Evolutionary conservation across 2,888 invertebrate genomes (phyloP).

Genomic region (Leucophenga montana): DNA sequence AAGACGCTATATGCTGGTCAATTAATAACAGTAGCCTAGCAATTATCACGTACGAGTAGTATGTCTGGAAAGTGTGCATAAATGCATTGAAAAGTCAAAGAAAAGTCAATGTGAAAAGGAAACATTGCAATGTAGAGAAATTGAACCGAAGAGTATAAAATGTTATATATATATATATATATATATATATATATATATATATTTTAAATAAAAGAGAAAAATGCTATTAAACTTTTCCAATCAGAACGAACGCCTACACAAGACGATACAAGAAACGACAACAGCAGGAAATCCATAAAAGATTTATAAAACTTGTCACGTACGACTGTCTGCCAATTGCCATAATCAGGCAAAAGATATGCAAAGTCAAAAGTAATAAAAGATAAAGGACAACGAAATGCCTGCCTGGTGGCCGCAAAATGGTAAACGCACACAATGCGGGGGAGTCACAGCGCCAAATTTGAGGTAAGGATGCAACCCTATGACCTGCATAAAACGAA

Average conservation of each 20-base stretch:
- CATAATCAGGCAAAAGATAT: constrained; percentile 24
- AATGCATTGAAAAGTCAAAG: constrained; percentile 10
- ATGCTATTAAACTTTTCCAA: constrained; percentile 13
- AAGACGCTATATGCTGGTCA: constrained; percentile 4
- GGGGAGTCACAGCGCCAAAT: not conserved
- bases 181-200: too few relatives aligned
- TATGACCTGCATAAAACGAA: constrained; percentile 1
- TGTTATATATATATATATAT: not conserved
- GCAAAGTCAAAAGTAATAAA: constrained; percentile 1
- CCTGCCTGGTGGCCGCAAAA: too few relatives aligned
- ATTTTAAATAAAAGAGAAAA: not conserved
- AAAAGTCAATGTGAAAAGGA: too few relatives aligned
- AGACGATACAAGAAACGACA: not conserved
- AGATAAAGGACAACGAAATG: not conserved
- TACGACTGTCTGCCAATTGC: constrained; percentile 21
- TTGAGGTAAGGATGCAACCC: not conserved
- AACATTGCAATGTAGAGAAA: not conserved
- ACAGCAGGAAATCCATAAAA: not conserved
- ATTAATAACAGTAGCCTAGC: not conserved
- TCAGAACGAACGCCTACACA: constrained; percentile 10
- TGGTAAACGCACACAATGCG: too few relatives aligned
- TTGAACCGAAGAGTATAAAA: not conserved
- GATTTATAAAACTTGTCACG: constrained; percentile 22
- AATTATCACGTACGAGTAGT: not conserved
- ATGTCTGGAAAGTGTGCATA: constrained; percentile 6